Conservation (phyloP, 2,113 vertebrate species). For the Odobenus rosmarus region DNA sequence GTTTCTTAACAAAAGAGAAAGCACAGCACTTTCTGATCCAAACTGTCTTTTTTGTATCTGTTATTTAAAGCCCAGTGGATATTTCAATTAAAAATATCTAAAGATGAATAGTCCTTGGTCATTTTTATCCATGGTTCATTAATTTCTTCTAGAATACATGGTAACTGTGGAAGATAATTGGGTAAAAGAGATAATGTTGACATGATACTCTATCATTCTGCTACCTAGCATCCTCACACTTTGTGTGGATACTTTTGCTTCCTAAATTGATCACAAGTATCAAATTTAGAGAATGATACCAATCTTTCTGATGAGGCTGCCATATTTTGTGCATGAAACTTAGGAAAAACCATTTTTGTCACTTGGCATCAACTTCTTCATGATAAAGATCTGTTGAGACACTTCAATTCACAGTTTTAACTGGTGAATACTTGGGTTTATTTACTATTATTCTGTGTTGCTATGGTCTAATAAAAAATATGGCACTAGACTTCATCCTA, state of each 20-base stretch:
- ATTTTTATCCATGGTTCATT: slow-evolving; percentile 81
- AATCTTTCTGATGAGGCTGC: slow-evolving; percentile 83
- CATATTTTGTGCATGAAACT: slow-evolving; percentile 84
- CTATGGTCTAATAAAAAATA: slow-evolving; percentile 81
- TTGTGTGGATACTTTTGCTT: slow-evolving; percentile 83
- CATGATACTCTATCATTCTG: slow-evolving; percentile 60
- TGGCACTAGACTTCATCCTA: slow-evolving; percentile 81
- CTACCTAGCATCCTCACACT: slow-evolving; percentile 79
- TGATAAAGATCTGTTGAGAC: slow-evolving; percentile 82
- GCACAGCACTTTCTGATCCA: slow-evolving; percentile 88
- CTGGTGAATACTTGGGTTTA: slow-evolving; percentile 77
- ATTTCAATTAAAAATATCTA: slow-evolving; percentile 80
- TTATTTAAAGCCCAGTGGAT: slow-evolving; percentile 85
- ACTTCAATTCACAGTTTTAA: slow-evolving; percentile 80
- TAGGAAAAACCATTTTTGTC: slow-evolving; percentile 83
- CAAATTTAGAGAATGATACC: slow-evolving; percentile 75
- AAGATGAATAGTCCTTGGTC: slow-evolving; percentile 80
- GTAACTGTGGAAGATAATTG: slow-evolving; percentile 78
- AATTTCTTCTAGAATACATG: slow-evolving; percentile 74
- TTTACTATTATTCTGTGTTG: slow-evolving; percentile 81
- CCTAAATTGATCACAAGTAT: slow-evolving; percentile 80
- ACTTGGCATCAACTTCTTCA: slow-evolving; percentile 82
- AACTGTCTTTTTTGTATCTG: slow-evolving; percentile 81
- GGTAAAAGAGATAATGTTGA: slow-evolving; percentile 67
- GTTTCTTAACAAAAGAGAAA: slow-evolving; percentile 82